phyloP scores from a whole-genome alignment of 2,888 invertebrate species.

The Pemphredon lugubris region DNA sequence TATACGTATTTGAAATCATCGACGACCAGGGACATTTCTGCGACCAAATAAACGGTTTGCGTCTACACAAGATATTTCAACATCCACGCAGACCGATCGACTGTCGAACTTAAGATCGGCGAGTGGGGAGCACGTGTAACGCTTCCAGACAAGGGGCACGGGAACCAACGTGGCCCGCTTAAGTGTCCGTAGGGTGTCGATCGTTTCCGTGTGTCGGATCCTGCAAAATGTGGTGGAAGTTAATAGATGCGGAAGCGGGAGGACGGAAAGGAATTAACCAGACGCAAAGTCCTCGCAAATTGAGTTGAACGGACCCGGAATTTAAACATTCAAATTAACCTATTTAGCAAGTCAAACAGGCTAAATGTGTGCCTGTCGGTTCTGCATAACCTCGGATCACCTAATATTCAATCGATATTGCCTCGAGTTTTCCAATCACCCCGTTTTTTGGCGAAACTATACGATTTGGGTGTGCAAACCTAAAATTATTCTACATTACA shows the following conservation, averaged over 20 bases:
- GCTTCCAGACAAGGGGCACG: constrained; percentile 59
- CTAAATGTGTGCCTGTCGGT: constrained; percentile 71
- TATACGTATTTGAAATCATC: no score
- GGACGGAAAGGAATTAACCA: constrained; percentile 72
- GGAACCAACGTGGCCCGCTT: constrained; percentile 57
- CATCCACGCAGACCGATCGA: no score
- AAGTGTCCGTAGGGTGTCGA: constrained; percentile 28
- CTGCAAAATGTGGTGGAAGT: constrained; percentile 39
- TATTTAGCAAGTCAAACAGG: constrained; percentile 78
- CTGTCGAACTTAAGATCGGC: no score
- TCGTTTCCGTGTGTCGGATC: constrained; percentile 44
- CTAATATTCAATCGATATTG: constrained; percentile 75
- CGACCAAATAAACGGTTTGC: no score
- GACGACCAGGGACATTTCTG: no score
- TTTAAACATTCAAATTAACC: constrained; percentile 80
- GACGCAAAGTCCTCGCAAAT: constrained; percentile 75
- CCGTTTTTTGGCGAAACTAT: no score
- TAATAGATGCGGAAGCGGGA: constrained; percentile 31
- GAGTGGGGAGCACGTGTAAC: constrained; percentile 56
- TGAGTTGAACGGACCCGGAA: constrained; percentile 76
- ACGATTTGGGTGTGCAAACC: no score
- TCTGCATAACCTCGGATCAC: constrained; percentile 58
- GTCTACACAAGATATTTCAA: no score
- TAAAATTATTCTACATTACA: no score
- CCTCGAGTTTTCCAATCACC: constrained; percentile 22